Evolutionary conservation across 2,797 vertebrate genomes (phyloP), one percentile per base, ranked within the genome.

Genomic region (Merluccius polli): DNA sequence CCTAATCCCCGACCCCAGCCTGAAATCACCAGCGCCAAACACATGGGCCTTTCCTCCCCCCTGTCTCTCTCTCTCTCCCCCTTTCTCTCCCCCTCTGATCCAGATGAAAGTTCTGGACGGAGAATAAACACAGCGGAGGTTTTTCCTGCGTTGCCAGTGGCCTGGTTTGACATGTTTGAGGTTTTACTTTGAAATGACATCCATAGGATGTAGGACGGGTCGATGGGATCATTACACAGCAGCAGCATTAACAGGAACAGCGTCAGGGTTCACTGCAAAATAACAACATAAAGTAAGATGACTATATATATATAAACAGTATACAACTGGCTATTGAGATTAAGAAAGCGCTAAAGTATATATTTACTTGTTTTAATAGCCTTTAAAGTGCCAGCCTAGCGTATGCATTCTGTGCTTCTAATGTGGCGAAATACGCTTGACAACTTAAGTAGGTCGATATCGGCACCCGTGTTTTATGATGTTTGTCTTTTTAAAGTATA

Each of bases 1-100:
- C 11, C 9, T 70, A n/a, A 41, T 18, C 36, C 44, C 24, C 69
- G 72, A 77, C 2, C 1, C 16, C 36, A 72, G 69, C 72, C 1
- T 68, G 32, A 75, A 79, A 73, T 71, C 35, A 33, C 35, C 71
- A 63, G 67, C 27, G n/a, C 74, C 74, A 5, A 44, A 78, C 63
- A 30, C 24, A 31, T 5, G 75, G 41, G 73, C 69, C 72, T 52
- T 72, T 70, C 44, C 70, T 71, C 68, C 72, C 31, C 16, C 65
- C 16, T 70, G 4, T 76, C 36, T 38, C 36, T 38, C 36, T 38
- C 41, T 73, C 38, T 41, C 35, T 71, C 4, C 48, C 30, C 21
- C 13, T 71, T 15, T 29, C 3, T 71, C 68, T 5, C 18, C 6
- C 44, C 11, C 63, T 15, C 8, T 0, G 65, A 67, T 67, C 65